Evolutionary conservation across 2,888 invertebrate species (phyloP).

Genomic region (Plagodis dolabraria): DNA sequence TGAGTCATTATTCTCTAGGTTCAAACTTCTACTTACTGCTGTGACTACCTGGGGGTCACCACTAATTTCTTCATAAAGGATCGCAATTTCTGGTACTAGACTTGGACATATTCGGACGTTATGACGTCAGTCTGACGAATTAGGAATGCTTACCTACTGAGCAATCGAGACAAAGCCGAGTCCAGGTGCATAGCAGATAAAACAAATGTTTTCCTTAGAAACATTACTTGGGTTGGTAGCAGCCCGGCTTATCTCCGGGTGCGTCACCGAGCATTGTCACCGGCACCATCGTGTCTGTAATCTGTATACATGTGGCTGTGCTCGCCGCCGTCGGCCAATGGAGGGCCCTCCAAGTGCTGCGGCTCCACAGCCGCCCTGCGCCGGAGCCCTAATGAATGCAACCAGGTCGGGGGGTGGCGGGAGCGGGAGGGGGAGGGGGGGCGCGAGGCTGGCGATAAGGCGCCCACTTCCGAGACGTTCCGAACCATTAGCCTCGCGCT

Average conservation of each 20-base stretch:
- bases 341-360: conserved; percentile 5
- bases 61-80: no score
- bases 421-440: conserved; percentile 23
- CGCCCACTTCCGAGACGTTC: conserved; percentile 73
- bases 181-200: conserved; percentile 19
- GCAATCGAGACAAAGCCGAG: conserved; percentile 7
- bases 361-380: conserved; percentile 9
- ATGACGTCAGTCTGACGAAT: conserved; percentile 6
- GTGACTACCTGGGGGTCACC: no score
- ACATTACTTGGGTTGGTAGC: conserved; percentile 6
- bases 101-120: no score
- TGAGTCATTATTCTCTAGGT: no score
- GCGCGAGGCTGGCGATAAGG: conserved; percentile 53
- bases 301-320: no score
- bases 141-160: conserved; percentile 1
- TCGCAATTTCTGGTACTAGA: background rate
- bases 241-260: conserved; percentile 16
- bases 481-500: conserved; percentile 71
- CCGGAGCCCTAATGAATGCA: conserved; percentile 51
- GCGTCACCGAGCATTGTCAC: conserved; percentile 14
- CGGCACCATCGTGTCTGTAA: no score
- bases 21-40: no score
- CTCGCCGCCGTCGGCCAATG: no score
- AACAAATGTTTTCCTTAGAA: conserved; percentile 14
- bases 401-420: conserved; percentile 53